These are phyloP conservation scores for Holotrichia oblita DNA, from an alignment of 1,140 invertebrate species.

Conservation along the genomic window DNA sequence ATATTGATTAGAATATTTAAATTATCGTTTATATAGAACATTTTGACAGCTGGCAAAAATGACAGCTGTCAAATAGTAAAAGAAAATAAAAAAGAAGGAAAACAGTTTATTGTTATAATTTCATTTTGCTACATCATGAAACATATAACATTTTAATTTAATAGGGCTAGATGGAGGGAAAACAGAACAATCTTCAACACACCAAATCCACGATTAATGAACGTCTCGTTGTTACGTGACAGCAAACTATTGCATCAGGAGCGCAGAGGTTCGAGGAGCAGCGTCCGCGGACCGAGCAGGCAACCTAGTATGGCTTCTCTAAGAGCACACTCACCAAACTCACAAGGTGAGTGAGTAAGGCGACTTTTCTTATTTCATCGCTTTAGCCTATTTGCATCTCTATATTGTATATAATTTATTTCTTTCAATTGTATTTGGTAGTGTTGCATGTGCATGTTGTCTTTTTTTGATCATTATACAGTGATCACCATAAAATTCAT, in stretches of 20 bases:
- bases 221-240: conserved; percentile 83
- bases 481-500: too few relatives aligned
- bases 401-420: too few relatives aligned
- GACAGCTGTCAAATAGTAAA: too few relatives aligned
- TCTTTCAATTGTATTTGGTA: too few relatives aligned
- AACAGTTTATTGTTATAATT: too few relatives aligned
- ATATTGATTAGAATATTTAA: too few relatives aligned
- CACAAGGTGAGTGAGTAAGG: conserved; percentile 41
- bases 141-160: too few relatives aligned
- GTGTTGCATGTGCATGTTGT: not conserved
- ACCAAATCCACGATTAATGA: conserved; percentile 90
- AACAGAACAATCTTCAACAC: conserved; percentile 94
- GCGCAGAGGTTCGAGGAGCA: conserved; percentile 77
- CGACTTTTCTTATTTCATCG: not conserved
- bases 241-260: conserved; percentile 82
- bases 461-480: not conserved
- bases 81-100: too few relatives aligned
- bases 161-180: conserved; percentile 88
- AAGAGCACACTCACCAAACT: conserved; percentile 76
- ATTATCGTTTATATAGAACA: too few relatives aligned
- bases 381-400: not conserved
- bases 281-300: conserved; percentile 77
- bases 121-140: too few relatives aligned
- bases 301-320: conserved; percentile 85
- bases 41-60: too few relatives aligned